phyloP scores from a whole-genome alignment of 2,888 invertebrate genomes.

The Ormyrus labotus region DNA sequence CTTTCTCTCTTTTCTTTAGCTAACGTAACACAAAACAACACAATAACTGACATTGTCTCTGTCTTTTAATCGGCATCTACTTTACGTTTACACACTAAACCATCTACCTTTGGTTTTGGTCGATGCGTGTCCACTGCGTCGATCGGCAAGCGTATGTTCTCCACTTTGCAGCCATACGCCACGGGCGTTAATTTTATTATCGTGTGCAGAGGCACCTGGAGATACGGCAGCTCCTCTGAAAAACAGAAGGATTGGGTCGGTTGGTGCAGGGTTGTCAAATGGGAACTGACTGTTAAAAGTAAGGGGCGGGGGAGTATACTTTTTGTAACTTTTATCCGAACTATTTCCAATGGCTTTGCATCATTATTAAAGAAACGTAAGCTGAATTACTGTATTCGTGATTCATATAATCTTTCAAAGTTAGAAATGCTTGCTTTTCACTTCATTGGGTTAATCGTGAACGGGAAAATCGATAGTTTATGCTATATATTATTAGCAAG shows the following conservation, averaged over 20 bases:
- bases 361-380: too few species aligned
- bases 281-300: conserved; percentile 32
- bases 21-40: background rate
- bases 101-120: conserved; percentile 87
- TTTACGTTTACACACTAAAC: conserved; percentile 52
- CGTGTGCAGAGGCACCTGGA: conserved; percentile 94
- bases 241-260: conserved; percentile 45
- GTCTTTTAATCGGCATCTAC: background rate
- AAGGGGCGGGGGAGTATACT: conserved; percentile 34
- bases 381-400: too few species aligned
- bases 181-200: conserved; percentile 98
- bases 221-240: conserved; percentile 91
- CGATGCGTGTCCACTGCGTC: conserved; percentile 98
- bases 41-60: background rate
- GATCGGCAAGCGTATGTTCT: conserved; percentile 93
- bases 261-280: conserved; percentile 38
- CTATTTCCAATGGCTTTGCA: too few species aligned
- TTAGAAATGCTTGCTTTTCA: too few species aligned
- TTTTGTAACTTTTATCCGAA: background rate
- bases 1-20: conserved; percentile 9
- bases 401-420: too few species aligned
- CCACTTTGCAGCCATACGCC: conserved; percentile 98
- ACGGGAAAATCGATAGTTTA: too few species aligned
- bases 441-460: too few species aligned
- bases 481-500: background rate